These are phyloP conservation scores for Metacarcinus magister DNA, from an alignment of 2,888 invertebrate genomes.

Conservation along the genomic window DNA sequence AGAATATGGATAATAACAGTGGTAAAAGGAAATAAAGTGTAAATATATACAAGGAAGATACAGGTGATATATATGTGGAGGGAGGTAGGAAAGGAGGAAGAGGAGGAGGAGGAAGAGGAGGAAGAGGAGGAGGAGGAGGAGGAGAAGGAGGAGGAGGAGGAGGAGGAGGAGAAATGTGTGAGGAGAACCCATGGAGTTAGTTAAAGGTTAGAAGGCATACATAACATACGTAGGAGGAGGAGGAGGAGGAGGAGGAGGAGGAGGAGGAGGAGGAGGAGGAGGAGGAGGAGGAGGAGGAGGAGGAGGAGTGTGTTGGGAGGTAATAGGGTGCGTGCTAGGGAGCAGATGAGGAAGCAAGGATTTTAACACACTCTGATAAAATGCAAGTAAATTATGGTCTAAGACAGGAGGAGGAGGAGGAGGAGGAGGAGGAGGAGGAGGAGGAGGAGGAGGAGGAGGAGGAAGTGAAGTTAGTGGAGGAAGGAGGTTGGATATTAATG, in stretches of 20 bases:
- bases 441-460: background rate
- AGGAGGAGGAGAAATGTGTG: background rate
- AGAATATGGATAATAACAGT: background rate
- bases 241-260: background rate
- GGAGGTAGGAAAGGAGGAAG: background rate
- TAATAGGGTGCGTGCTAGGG: background rate
- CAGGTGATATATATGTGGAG: too few species aligned
- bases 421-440: background rate
- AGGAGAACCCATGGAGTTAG: background rate
- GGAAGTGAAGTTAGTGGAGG: background rate
- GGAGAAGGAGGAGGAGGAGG: background rate
- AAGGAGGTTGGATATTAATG: background rate
- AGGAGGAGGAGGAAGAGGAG: background rate
- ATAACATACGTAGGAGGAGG: background rate
- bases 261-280: background rate
- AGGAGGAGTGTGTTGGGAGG: background rate
- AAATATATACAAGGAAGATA: too few species aligned
- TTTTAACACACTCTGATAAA: background rate
- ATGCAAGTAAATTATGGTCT: conserved; percentile 19
- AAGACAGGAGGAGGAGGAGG: background rate
- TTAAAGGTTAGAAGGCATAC: background rate
- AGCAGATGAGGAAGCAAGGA: conserved; percentile 3
- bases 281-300: background rate
- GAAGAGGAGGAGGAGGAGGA: background rate
- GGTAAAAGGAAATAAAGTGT: too few species aligned